phyloP scores from a whole-genome alignment of 2,888 invertebrate species.

The Hypomecis atomaria region DNA sequence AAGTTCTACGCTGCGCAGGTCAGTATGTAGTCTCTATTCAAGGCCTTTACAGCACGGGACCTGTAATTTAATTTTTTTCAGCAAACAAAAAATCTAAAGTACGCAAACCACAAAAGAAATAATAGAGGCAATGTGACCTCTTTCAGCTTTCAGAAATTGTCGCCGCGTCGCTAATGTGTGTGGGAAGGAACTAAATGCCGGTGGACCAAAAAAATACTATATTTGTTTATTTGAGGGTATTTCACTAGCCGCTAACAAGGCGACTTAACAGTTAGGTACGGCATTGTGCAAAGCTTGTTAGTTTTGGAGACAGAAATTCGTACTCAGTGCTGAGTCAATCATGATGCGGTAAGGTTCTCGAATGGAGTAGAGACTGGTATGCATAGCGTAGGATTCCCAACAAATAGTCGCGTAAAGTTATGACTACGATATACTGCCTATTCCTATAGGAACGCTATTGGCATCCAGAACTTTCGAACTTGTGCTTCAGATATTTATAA shows the following conservation, averaged over 20 bases:
- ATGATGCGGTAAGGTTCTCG: too few relatives aligned
- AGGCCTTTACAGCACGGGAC: too few relatives aligned
- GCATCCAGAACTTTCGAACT: too few relatives aligned
- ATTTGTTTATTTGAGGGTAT: conserved; percentile 22
- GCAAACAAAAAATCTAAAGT: not conserved
- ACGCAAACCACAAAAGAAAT: not conserved
- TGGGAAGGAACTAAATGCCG: conserved; percentile 24
- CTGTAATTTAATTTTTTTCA: not conserved
- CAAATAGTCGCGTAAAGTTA: too few relatives aligned
- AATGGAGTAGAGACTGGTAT: too few relatives aligned
- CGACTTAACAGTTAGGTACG: conserved; percentile 20
- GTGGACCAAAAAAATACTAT: conserved; percentile 33
- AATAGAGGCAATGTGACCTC: not conserved
- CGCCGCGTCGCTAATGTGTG: conserved; percentile 20
- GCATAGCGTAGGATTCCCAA: too few relatives aligned
- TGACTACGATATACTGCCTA: too few relatives aligned
- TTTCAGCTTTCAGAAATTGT: conserved; percentile 18
- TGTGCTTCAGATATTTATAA: too few relatives aligned
- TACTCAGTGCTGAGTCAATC: too few relatives aligned
- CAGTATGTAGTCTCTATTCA: too few relatives aligned
- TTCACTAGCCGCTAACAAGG: conserved; percentile 26
- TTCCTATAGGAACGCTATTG: too few relatives aligned
- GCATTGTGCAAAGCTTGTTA: conserved; percentile 21
- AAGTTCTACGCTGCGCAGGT: too few relatives aligned
- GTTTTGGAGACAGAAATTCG: conserved; percentile 1